Evolutionary conservation across 2,888 invertebrate genomes (phyloP).

Genomic region (Aphidius colemani): DNA sequence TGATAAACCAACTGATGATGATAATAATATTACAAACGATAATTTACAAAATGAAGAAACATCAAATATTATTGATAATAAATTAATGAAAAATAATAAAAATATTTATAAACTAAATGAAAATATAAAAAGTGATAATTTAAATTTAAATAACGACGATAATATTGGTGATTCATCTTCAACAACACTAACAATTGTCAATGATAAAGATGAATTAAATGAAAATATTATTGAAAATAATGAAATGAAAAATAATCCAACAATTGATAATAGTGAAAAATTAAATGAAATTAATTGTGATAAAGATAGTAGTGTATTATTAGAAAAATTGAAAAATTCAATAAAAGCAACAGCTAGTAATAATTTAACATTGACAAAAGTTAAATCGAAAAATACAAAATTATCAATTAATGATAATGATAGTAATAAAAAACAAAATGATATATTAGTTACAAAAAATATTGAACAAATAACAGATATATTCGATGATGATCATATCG

Average conservation of each 20-base stretch:
- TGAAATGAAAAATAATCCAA: slow-evolving; percentile 32
- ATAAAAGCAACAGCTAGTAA: no score
- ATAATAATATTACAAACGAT: slow-evolving; percentile 65
- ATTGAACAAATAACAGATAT: no score
- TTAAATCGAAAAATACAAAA: slow-evolving; percentile 32
- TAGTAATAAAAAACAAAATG: slow-evolving; percentile 14
- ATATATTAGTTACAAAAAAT: no score
- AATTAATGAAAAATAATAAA: slow-evolving; percentile 38
- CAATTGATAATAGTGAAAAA: slow-evolving; percentile 34
- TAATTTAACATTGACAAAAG: no score
- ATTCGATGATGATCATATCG: not conserved
- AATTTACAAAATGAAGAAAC: slow-evolving; percentile 39
- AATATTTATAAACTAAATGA: slow-evolving; percentile 6
- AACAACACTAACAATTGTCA: slow-evolving; percentile 29
- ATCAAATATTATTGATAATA: slow-evolving; percentile 38
- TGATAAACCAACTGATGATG: slow-evolving; percentile 68
- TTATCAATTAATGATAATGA: slow-evolving; percentile 17
- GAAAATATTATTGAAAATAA: slow-evolving; percentile 21
- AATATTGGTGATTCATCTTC: not conserved
- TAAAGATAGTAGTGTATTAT: slow-evolving; percentile 26
- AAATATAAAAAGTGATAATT: no score
- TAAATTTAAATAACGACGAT: no score
- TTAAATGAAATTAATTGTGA: no score
- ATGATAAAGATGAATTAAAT: slow-evolving; percentile 22
- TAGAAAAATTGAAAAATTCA: no score